phyloP scores from a whole-genome alignment of 2,888 invertebrate species.

The Agrotis puta region DNA sequence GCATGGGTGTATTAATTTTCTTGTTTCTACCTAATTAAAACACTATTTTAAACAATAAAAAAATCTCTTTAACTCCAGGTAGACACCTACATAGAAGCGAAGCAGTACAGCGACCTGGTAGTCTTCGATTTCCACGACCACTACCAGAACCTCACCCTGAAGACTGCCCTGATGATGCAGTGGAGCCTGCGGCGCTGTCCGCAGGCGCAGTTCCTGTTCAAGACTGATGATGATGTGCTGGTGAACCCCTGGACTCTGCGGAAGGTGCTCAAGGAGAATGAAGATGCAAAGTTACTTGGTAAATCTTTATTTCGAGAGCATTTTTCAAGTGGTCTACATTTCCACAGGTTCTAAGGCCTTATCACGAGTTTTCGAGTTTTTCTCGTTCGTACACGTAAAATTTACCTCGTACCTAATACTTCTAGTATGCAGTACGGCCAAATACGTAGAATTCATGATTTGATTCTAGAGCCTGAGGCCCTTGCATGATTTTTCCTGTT shows the following conservation, averaged over 20 bases:
- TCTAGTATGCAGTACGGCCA: too few species aligned
- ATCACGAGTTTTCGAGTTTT: too few species aligned
- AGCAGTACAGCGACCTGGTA: conserved; percentile 90
- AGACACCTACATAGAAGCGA: conserved; percentile 87
- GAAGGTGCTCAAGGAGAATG: conserved; percentile 71
- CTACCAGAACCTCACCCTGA: conserved; percentile 93
- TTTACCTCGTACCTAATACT: too few species aligned
- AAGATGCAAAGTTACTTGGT: conserved; percentile 86
- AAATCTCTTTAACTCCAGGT: conserved; percentile 70
- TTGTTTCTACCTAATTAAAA: too few species aligned
- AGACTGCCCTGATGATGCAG: conserved; percentile 92
- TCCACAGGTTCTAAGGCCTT: too few species aligned
- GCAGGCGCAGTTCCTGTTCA: conserved; percentile 88
- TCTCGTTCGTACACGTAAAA: too few species aligned
- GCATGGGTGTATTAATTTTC: too few species aligned
- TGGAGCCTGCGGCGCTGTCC: conserved; percentile 91
- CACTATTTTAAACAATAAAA: too few species aligned
- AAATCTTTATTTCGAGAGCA: conserved; percentile 30
- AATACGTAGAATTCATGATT: too few species aligned
- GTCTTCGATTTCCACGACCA: conserved; percentile 92
- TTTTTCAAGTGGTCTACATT: too few species aligned
- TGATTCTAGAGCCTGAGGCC: too few species aligned
- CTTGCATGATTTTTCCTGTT: too few species aligned
- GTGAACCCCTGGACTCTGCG: conserved; percentile 90
- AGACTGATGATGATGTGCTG: conserved; percentile 92